Percentiles rank a stretch among this genome's conserved stretches.
These are phyloP conservation scores for Nowickia ferox DNA, from an alignment of 2,888 invertebrate genomes.

Conservation along the genomic window DNA sequence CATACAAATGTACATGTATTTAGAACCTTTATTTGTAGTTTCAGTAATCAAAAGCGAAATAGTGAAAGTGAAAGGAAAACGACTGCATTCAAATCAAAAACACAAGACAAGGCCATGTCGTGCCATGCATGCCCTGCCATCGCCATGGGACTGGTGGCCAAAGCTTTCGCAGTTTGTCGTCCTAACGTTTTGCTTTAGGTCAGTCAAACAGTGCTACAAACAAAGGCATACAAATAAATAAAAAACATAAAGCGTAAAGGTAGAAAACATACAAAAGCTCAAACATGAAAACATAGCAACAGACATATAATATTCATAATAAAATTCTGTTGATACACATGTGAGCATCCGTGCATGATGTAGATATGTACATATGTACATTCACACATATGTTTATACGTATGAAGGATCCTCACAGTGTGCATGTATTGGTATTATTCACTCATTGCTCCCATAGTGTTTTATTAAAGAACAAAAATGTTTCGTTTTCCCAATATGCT, in stretches of 20 bases:
- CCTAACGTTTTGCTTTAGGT: conserved; percentile 25
- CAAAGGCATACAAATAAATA: background rate
- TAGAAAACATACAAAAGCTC: conserved; percentile 13
- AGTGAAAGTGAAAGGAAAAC: conserved; percentile 20
- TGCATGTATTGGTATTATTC: no score
- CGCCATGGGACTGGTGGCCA: conserved; percentile 32
- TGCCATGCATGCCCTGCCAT: background rate
- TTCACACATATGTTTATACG: background rate
- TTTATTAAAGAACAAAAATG: no score
- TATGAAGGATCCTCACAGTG: no score
- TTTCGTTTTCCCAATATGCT: no score
- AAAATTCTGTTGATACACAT: conserved; percentile 8
- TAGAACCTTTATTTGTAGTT: background rate
- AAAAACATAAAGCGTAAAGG: conserved; percentile 36
- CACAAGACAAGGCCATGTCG: conserved; percentile 12
- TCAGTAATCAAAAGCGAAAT: conserved; percentile 40
- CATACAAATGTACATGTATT: conserved; percentile 15
- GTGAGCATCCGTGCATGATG: conserved; percentile 10
- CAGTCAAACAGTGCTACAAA: conserved; percentile 17
- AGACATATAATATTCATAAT: conserved; percentile 51
- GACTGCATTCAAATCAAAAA: background rate
- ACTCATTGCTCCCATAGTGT: background rate
- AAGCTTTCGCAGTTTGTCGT: conserved; percentile 25
- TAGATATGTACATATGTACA: background rate
- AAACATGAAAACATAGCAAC: background rate